Conservation (phyloP, 2,888 invertebrate genomes). For the Acleris literana region DNA sequence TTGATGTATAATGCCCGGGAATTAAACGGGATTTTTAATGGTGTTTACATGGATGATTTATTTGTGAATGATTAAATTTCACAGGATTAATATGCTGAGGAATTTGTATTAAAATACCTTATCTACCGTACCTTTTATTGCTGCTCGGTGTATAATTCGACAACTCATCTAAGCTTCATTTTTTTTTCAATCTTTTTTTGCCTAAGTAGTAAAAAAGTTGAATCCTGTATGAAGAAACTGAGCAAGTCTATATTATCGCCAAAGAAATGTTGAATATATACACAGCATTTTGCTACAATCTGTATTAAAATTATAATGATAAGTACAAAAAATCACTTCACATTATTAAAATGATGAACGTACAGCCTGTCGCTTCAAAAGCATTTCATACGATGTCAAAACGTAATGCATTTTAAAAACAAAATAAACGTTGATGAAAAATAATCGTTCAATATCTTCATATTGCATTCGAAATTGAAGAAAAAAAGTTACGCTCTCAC, state of each 20-base stretch:
- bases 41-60: conserved; percentile 31
- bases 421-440: conserved; percentile 55
- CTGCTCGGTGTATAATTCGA: background rate
- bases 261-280: no score
- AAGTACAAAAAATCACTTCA: conserved; percentile 17
- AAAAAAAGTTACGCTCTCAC: conserved; percentile 65
- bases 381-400: conserved; percentile 35
- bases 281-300: background rate
- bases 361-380: conserved; percentile 29
- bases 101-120: no score
- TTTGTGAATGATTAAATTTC: conserved; percentile 24
- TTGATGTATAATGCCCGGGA: conserved; percentile 73
- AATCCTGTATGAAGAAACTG: no score
- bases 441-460: conserved; percentile 79
- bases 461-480: conserved; percentile 71
- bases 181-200: no score
- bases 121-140: no score
- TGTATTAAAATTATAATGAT: conserved; percentile 10
- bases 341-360: conserved; percentile 33
- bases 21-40: conserved; percentile 55
- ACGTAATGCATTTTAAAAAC: conserved; percentile 35
- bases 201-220: no score
- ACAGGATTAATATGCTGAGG: background rate
- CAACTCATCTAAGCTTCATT: background rate
- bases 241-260: no score